phyloP scores from a whole-genome alignment of 2,888 invertebrate genomes.

The Sabatieria punctata region DNA sequence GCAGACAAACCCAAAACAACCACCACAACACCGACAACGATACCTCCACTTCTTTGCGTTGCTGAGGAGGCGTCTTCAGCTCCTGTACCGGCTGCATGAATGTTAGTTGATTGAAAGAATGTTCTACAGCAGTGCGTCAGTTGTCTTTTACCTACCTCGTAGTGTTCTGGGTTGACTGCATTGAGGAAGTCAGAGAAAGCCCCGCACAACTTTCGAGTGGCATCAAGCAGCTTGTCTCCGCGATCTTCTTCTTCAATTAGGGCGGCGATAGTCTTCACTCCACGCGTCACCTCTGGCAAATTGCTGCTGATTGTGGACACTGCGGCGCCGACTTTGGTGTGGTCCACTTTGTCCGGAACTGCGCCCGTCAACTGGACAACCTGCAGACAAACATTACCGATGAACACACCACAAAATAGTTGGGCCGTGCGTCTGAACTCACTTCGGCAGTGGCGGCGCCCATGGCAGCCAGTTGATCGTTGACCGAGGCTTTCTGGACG shows the following conservation, averaged over 20 bases:
- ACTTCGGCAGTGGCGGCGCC: slow-evolving; percentile 90
- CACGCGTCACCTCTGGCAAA: slow-evolving; percentile 77
- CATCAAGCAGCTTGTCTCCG: slow-evolving; percentile 70
- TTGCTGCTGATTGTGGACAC: slow-evolving; percentile 92
- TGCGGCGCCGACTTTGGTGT: slow-evolving; percentile 85
- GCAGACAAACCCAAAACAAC: too few relatives aligned
- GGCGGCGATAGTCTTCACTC: slow-evolving; percentile 83
- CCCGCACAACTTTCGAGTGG: slow-evolving; percentile 71
- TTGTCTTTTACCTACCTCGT: slow-evolving; percentile 55
- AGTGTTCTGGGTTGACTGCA: slow-evolving; percentile 84
- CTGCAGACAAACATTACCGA: slow-evolving; percentile 6
- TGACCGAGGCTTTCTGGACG: slow-evolving; percentile 79
- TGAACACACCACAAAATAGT: background rate
- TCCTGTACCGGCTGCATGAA: too few relatives aligned
- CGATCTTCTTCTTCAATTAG: slow-evolving; percentile 68
- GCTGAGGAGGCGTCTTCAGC: too few relatives aligned
- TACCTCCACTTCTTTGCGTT: too few relatives aligned
- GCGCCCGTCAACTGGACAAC: slow-evolving; percentile 70
- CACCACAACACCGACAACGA: too few relatives aligned
- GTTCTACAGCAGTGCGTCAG: too few relatives aligned
- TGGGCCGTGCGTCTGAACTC: background rate
- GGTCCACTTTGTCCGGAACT: slow-evolving; percentile 61
- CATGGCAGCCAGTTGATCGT: slow-evolving; percentile 94
- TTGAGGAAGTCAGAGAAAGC: slow-evolving; percentile 78
- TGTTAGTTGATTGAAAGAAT: too few relatives aligned